Evolutionary conservation across 2,888 invertebrate genomes (phyloP).

Genomic region (Ceraclea dissimilis): DNA sequence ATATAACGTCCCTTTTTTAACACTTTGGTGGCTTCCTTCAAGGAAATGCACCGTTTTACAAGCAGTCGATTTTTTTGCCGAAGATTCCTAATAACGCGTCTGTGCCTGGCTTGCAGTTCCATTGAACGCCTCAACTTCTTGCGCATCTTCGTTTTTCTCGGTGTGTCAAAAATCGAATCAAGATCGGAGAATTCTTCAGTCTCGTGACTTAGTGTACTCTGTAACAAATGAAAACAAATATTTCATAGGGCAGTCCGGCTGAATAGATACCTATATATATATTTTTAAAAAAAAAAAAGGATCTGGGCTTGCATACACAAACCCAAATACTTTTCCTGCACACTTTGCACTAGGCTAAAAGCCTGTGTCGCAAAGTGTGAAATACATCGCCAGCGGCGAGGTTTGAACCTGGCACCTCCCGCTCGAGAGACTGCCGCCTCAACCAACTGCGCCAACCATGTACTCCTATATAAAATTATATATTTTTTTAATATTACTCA

Average conservation of each 20-base stretch:
- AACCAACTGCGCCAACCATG: too few relatives aligned
- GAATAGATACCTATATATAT: not conserved
- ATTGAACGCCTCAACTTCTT: slow-evolving; percentile 1
- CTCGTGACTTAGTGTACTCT: not conserved
- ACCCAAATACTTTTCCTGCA: too few relatives aligned
- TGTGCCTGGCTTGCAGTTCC: slow-evolving; percentile 1
- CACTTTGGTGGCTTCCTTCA: not conserved
- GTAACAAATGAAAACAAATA: not conserved
- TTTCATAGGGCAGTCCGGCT: slow-evolving; percentile 1
- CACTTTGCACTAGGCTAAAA: too few relatives aligned
- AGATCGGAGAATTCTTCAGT: slow-evolving; percentile 1
- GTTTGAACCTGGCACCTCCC: too few relatives aligned
- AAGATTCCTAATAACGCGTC: not conserved
- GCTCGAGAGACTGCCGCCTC: too few relatives aligned
- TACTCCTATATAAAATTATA: too few relatives aligned
- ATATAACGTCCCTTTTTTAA: slow-evolving; percentile 3
- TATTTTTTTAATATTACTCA: too few relatives aligned
- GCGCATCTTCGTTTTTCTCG: slow-evolving; percentile 2
- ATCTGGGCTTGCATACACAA: too few relatives aligned
- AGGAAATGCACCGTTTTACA: not conserved
- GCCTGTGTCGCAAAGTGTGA: too few relatives aligned
- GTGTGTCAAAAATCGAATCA: slow-evolving; percentile 1
- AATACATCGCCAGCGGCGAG: too few relatives aligned
- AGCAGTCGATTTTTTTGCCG: not conserved
- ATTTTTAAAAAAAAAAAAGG: too few relatives aligned